A percentile compares a stretch with the other conserved stretches of the same genome.
phyloP scores from a whole-genome alignment of 2,113 vertebrate species.

The Leucoraja erinaceus region DNA sequence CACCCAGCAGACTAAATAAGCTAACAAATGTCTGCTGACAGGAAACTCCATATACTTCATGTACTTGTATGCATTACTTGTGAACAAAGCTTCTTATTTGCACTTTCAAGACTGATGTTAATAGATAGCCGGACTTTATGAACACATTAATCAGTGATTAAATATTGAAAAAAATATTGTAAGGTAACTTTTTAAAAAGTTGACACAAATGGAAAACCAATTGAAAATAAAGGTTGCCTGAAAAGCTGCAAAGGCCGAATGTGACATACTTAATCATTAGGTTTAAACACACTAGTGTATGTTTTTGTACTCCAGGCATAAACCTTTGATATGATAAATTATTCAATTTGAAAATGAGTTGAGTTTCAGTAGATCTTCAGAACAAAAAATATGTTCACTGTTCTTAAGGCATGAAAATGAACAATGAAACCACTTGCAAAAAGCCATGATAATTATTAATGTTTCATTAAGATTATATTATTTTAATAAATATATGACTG shows the following conservation, averaged over 20 bases:
- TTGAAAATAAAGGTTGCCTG: not conserved
- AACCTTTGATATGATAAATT: not conserved
- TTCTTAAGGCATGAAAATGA: conserved; percentile 21
- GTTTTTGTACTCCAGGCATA: conserved; percentile 23
- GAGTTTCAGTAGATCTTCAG: not conserved
- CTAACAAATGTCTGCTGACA: not conserved
- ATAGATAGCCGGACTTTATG: not conserved
- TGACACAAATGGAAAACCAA: not conserved
- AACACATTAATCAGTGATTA: not conserved
- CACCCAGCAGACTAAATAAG: not conserved
- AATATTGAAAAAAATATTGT: conserved; percentile 5
- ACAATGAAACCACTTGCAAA: conserved; percentile 27
- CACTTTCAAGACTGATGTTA: not conserved
- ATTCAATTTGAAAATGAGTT: not conserved
- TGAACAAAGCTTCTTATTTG: not conserved
- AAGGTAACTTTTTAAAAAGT: not conserved
- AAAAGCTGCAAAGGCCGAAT: not conserved
- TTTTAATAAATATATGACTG: conserved; percentile 35
- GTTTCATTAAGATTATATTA: conserved; percentile 28
- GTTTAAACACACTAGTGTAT: not conserved
- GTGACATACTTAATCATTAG: not conserved
- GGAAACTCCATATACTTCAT: not conserved
- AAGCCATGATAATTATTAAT: conserved; percentile 16
- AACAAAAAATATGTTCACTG: conserved; percentile 23
- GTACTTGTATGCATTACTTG: not conserved